Evolutionary conservation across 2,797 vertebrate genomes (phyloP).

Genomic region (Mormyrops boulengeri): DNA sequence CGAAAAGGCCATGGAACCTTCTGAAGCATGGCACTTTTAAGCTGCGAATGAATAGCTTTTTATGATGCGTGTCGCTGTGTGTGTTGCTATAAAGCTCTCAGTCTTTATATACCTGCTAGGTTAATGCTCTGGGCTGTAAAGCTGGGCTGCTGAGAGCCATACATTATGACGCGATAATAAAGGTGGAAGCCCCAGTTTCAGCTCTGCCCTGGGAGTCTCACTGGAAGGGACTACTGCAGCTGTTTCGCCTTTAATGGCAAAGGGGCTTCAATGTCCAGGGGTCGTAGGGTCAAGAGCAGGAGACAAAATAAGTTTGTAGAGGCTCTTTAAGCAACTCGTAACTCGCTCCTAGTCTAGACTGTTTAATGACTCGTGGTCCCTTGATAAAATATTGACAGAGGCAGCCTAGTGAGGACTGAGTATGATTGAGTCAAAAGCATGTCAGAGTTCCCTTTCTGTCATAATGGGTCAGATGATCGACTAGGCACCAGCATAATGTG

Average conservation of each 20-base stretch:
- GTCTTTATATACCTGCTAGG: slow-evolving; percentile 4
- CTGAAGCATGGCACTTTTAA: background rate
- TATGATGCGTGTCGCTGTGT: background rate
- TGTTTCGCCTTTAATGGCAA: slow-evolving; percentile 21
- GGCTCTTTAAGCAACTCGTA: slow-evolving; percentile 47
- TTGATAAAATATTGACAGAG: slow-evolving; percentile 62
- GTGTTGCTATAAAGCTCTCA: background rate
- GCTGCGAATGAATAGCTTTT: background rate
- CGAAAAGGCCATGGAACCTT: background rate
- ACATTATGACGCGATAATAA: slow-evolving; percentile 7
- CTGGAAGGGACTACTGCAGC: background rate
- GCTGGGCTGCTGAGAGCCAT: background rate
- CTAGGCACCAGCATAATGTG: background rate
- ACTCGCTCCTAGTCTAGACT: slow-evolving; percentile 61
- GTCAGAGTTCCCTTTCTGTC: background rate
- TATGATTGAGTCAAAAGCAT: slow-evolving; percentile 36
- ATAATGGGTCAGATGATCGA: background rate
- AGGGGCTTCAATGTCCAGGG: slow-evolving; percentile 48
- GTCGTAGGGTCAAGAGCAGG: slow-evolving; percentile 50
- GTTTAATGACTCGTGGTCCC: slow-evolving; percentile 60
- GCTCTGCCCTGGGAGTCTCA: background rate
- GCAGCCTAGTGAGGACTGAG: slow-evolving; percentile 46
- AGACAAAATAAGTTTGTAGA: slow-evolving; percentile 55
- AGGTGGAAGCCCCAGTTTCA: background rate
- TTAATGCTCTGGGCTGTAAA: slow-evolving; percentile 5